Base-by-base conservation (phyloP, 2,888 invertebrate genomes). In the Diabrotica balteata region DNA sequence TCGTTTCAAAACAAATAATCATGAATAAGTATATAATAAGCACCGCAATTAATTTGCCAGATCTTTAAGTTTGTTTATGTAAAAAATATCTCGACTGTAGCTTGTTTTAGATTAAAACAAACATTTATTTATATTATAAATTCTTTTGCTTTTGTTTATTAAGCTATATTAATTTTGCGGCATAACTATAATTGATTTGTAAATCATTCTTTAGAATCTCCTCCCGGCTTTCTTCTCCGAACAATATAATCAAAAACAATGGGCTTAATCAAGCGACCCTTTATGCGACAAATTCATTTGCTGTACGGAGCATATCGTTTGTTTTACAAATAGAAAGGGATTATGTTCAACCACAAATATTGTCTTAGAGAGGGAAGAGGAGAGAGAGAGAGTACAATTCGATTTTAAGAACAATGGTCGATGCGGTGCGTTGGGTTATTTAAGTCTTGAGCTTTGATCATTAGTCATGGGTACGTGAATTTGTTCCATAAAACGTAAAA, bases 401-500 rank as follows among this genome's bases (percentile, higher is more conserved):
- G 5, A 11, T n/a, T 55, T 6, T 7, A 57, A 17, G 11, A 57
- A 57, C 55, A 57, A 57, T 57, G 55, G 55, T 57, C 17, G 17
- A 57, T 57, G 55, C 45, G 45, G 55, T 17, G 45, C 47, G 9
- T 9, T 44, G n/a, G 54, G 43, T 43, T 55, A 42, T 54, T 55
- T 43, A 32, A 50, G 44, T 50, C 49, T 17, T 42, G 43, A 57
- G 50, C n/a, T 50, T 55, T 43, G 44, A 51, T 60, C 42, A 44
- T 63, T 63, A 44, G 63, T 63, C 57, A 63, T 57, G 63, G 63
- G 51, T 57, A 63, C 63, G 51, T 63, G 63, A 63, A 63, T 57
- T 63, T 9, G 63, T 57, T 63, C 50, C 57, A 32, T 50, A 43
- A 63, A 63, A 57, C 47, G 44, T 49, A 47, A 42, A 50, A 63